A percentile compares a stretch with the other conserved stretches of the same genome.
These are phyloP conservation scores for Pteronura brasiliensis DNA, from an alignment of 2,113 vertebrate species.

Conservation along the genomic window DNA sequence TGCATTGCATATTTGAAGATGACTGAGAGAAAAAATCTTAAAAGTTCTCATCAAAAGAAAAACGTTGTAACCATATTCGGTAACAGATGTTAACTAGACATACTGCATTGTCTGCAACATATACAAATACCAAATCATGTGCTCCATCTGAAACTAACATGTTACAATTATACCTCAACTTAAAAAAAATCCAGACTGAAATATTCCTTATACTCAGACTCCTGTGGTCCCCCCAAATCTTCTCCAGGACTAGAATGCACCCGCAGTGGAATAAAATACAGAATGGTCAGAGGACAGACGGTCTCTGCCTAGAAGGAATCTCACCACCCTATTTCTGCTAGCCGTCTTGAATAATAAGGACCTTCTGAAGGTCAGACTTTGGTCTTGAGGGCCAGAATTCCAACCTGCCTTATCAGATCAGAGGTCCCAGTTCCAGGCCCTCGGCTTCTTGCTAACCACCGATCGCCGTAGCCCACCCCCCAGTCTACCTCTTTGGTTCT, in stretches of 20 bases:
- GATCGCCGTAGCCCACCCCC: accelerated
- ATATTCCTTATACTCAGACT: neutral
- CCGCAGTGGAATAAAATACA: neutral
- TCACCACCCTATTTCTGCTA: neutral
- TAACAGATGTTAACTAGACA: neutral
- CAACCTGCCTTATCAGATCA: neutral
- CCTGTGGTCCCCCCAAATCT: neutral
- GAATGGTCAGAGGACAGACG: neutral
- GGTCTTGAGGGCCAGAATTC: neutral
- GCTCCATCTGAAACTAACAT: neutral
- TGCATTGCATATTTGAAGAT: neutral
- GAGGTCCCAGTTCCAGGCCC: neutral
- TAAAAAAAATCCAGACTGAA: neutral
- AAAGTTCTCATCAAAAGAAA: neutral
- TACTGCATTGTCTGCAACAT: neutral
- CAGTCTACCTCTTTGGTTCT: neutral
- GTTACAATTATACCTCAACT: neutral
- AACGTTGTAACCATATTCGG: neutral
- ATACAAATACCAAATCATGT: neutral
- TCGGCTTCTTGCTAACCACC: neutral
- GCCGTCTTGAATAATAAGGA: neutral
- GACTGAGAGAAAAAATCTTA: neutral
- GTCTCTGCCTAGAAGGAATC: neutral
- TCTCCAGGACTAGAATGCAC: neutral
- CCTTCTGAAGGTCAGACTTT: neutral